phyloP scores from a whole-genome alignment of 2,888 invertebrate genomes.

The Lepidochitona cinerea region DNA sequence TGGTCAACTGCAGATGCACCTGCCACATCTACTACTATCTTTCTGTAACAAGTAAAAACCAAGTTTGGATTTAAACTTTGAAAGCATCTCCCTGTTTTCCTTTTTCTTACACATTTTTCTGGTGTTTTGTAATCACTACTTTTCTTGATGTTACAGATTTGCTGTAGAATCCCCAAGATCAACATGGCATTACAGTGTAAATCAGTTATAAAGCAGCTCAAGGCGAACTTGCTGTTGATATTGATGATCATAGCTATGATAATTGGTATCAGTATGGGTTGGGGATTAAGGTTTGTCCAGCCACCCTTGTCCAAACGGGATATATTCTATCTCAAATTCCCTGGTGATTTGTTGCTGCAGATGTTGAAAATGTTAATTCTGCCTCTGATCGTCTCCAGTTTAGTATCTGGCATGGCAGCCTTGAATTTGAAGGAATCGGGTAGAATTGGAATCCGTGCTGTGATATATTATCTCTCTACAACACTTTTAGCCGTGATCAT shows the following conservation, averaged over 20 bases:
- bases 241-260: constrained; percentile 75
- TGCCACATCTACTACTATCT: no score
- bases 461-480: constrained; percentile 91
- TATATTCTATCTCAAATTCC: constrained; percentile 77
- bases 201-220: no score
- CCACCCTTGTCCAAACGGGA: constrained; percentile 78
- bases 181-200: no score
- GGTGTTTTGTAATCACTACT: no score
- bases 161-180: no score
- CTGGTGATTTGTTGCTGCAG: constrained; percentile 79
- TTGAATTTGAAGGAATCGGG: constrained; percentile 91
- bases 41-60: no score
- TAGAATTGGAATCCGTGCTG: constrained; percentile 88
- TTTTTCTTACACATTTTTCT: no score
- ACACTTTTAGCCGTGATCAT: constrained; percentile 92
- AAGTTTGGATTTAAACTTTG: no score
- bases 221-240: constrained; percentile 74
- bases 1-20: no score
- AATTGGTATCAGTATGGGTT: constrained; percentile 75
- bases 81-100: no score
- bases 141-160: no score
- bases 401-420: constrained; percentile 82
- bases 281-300: constrained; percentile 72
- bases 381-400: constrained; percentile 78
- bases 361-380: constrained; percentile 80